Evolutionary conservation across 1,140 invertebrate species (phyloP).

Genomic region (Diorhabda elongata): DNA sequence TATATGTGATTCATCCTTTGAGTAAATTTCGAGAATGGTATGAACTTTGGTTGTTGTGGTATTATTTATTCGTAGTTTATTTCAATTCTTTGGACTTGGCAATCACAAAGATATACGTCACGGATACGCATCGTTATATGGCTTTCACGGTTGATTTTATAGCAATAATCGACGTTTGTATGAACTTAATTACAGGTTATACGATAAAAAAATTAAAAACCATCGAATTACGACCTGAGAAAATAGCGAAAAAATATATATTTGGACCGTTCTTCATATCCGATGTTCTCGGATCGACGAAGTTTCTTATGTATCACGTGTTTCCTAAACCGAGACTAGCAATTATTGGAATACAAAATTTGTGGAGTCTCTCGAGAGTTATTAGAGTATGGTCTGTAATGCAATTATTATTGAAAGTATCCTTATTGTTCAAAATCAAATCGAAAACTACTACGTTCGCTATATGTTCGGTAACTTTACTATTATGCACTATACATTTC

Average conservation of each 20-base stretch:
- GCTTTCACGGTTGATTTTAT: slow-evolving; percentile 17
- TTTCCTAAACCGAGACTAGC: slow-evolving; percentile 9
- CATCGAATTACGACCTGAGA: slow-evolving; percentile 1
- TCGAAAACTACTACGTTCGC: background rate
- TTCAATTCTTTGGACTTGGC: background rate
- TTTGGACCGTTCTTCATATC: slow-evolving; percentile 17
- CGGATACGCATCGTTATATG: background rate
- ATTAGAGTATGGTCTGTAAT: slow-evolving; percentile 12
- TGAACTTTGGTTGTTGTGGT: background rate
- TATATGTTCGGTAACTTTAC: background rate
- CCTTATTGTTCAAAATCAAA: slow-evolving; percentile 10
- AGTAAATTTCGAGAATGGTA: slow-evolving; percentile 16
- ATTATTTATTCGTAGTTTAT: background rate
- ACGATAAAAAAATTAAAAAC: background rate
- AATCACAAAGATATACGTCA: background rate
- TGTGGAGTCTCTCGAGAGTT: slow-evolving; percentile 13
- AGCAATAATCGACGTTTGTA: slow-evolving; percentile 10
- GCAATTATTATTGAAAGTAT: background rate
- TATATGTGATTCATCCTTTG: slow-evolving; percentile 12
- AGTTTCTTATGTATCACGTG: slow-evolving; percentile 6
- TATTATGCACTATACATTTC: slow-evolving; percentile 16
- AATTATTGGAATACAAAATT: background rate
- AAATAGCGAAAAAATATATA: slow-evolving; percentile 12
- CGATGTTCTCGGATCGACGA: slow-evolving; percentile 13
- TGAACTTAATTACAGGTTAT: slow-evolving; percentile 26